Evolutionary conservation across 2,888 invertebrate genomes (phyloP), one percentile per base, ranked within the genome.

Genomic region (Mesopsocus fuscifrons): DNA sequence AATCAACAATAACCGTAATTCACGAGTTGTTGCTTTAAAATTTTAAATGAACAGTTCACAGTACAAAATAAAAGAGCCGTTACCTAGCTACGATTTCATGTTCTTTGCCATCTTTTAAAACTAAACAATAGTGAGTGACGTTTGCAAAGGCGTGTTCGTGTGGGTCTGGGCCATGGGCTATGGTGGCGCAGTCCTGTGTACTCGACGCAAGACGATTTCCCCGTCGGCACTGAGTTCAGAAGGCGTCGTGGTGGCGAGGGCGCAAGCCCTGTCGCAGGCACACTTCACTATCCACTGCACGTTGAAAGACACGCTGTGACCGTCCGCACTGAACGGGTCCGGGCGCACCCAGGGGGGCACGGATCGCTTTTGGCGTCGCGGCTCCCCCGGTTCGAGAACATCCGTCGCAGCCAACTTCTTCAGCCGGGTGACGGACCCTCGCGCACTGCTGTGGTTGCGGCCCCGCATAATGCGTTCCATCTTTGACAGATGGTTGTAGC

Each of bases 241-340:
- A 5, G 38, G 21, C 38, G 38, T 38, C 11, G 38, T 38, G 5
- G 38, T 38, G 17, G 17, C 20, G 3, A 38, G 16, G 20, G 18
- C 38, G 20, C 38, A 38, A 21, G 17, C 16, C 17, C 38, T 15
- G 5, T 38, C 38, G 20, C 38, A 38, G 21, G 17, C 20, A 38
- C 38, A 38, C 38, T 38, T 38, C 17, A 38, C 38, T 38, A 38
- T 38, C 38, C 38, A 38, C 21, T 38, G 17, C 20, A 38, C 38
- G 20, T 21, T 38, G 20, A 38, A 38, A 38, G 38, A 38, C 38
- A 38, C 38, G 21, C 16, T 38, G 38, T 38, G 38, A 21, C 21
- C 38, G n/a, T 20, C 38, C 38, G 20, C 15, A 20, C 18, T 15
- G 20, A 38, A 20, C n/a, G 15, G 20, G 9, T 38, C 20, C 18